These are phyloP conservation scores for Aproaerema taeniolella DNA, from an alignment of 2,888 invertebrate species.

Conservation along the genomic window DNA sequence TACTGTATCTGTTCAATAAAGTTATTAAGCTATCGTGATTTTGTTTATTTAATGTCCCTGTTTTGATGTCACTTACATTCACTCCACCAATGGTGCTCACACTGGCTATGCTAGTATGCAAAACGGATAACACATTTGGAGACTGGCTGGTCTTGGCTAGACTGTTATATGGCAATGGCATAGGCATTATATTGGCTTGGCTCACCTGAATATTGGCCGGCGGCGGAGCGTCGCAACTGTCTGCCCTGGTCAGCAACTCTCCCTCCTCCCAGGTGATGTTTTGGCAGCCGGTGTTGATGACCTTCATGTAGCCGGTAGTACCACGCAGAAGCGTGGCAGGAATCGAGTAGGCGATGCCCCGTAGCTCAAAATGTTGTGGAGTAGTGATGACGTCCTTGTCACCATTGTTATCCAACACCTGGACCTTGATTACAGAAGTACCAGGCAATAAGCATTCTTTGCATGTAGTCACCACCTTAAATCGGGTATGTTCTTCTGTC, in stretches of 20 bases:
- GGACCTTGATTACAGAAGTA: slow-evolving; percentile 20
- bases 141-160: background rate
- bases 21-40: slow-evolving; percentile 7
- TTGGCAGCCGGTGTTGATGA: slow-evolving; percentile 20
- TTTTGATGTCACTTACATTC: background rate
- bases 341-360: slow-evolving; percentile 21
- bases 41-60: slow-evolving; percentile 12
- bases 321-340: slow-evolving; percentile 27
- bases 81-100: slow-evolving; percentile 5
- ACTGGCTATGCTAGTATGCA: slow-evolving; percentile 7
- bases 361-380: slow-evolving; percentile 22
- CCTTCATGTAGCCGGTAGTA: slow-evolving; percentile 22
- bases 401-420: slow-evolving; percentile 13
- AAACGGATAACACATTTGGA: background rate
- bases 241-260: slow-evolving; percentile 13
- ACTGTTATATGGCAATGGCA: background rate
- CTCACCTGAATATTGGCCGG: slow-evolving; percentile 12
- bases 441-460: slow-evolving; percentile 21
- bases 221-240: slow-evolving; percentile 15
- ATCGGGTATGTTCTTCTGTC: slow-evolving; percentile 11
- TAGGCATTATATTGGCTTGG: slow-evolving; percentile 2
- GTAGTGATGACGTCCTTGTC: slow-evolving; percentile 19
- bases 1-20: slow-evolving; percentile 15
- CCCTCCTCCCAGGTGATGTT: slow-evolving; percentile 16
- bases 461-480: slow-evolving; percentile 15